Evolutionary conservation across 2,113 vertebrate genomes (phyloP).

Genomic region (Bufo bufo): DNA sequence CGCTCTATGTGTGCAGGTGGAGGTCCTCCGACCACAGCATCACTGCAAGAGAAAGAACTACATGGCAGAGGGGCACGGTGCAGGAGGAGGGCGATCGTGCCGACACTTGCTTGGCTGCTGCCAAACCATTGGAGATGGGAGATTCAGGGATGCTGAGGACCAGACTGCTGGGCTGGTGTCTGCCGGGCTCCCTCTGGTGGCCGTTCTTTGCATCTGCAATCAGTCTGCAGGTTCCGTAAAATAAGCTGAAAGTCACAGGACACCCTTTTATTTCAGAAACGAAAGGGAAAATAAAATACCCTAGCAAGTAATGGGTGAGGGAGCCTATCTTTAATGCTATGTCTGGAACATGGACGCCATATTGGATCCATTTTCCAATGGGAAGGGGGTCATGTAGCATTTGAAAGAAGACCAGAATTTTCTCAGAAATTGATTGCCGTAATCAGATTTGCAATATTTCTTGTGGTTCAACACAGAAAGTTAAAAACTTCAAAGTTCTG

Average conservation of each 20-base stretch:
- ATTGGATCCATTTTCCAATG: no score
- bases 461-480: no score
- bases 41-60: constrained; percentile 13
- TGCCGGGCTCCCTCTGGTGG: constrained; percentile 5
- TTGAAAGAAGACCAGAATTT: no score
- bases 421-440: no score
- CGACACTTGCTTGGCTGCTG: background rate
- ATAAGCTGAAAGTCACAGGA: background rate
- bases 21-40: constrained; percentile 4
- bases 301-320: no score
- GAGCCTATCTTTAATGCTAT: no score
- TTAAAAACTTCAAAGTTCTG: no score
- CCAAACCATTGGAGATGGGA: constrained; percentile 25
- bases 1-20: background rate
- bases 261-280: no score
- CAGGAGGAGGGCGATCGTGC: background rate
- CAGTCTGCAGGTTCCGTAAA: background rate
- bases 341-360: no score
- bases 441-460: no score
- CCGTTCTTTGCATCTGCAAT: background rate
- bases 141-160: background rate
- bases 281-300: no score
- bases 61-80: background rate
- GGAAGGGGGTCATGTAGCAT: no score
- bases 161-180: background rate